These are phyloP conservation scores for Lutra lutra DNA, from an alignment of 2,797 vertebrate genomes.

Conservation along the genomic window DNA sequence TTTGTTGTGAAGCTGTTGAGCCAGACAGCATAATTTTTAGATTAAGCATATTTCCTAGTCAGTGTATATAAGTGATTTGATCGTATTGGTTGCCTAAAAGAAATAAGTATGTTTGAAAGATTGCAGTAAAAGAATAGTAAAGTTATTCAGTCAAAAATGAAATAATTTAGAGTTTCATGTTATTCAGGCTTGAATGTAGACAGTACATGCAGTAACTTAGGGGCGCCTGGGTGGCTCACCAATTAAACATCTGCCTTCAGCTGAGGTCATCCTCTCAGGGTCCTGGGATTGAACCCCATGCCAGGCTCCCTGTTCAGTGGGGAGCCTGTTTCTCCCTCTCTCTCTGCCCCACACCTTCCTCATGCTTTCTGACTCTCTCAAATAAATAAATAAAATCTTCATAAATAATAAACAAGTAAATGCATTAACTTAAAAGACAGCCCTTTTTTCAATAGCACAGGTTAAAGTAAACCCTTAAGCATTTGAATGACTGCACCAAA, in stretches of 20 bases:
- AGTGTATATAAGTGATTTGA: not conserved
- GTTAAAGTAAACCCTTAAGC: not conserved
- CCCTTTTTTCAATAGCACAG: not conserved
- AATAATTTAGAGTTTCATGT: not conserved
- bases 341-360: not conserved
- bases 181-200: not conserved
- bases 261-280: not conserved
- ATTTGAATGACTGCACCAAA: not conserved
- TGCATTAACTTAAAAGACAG: not conserved
- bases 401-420: not conserved
- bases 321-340: not conserved
- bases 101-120: not conserved
- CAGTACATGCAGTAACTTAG: not conserved
- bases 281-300: not conserved
- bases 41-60: not conserved
- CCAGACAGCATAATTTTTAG: constrained; percentile 18
- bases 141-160: not conserved
- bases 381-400: not conserved
- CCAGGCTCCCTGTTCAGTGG: not conserved
- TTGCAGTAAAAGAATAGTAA: not conserved
- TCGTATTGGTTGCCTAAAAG: not conserved
- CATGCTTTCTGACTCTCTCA: not conserved
- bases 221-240: not conserved
- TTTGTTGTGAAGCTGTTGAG: not conserved
- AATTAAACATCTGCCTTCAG: not conserved